Evolutionary conservation across 2,888 invertebrate species (phyloP), one percentile per base, ranked within the genome.

Genomic region (Margaritifera margaritifera): DNA sequence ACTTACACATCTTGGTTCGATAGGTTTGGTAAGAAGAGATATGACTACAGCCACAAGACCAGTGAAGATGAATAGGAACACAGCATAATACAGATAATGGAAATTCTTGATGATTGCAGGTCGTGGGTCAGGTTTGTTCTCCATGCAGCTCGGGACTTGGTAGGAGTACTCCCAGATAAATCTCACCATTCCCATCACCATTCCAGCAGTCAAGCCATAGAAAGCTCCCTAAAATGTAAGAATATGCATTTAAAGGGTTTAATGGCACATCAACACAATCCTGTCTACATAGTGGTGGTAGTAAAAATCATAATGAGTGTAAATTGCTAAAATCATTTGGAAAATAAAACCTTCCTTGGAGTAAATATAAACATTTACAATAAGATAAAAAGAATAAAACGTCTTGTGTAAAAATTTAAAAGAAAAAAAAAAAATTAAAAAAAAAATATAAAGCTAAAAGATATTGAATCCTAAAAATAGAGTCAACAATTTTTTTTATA

Each of bases 201-300:
- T 86, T 0, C 92, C 92, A 25, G 89, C 75, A 82, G 92, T 88
- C n/a, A 92, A 82, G 0, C 90, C 90, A 89, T 89, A 91, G 81
- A 92, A 92, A 0, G 92, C 92, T 5, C 92, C 92, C 92, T 92
- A 82, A n/a, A 80, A 79, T n/a, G 22, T 31, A 20, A 62, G 62
- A 56, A 11, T 15, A 42, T 42, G 42, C 42, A 42, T 15, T 1
- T 42, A 42, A 42, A 42, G 42, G 15, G 42, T 42, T 42, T 42
- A 42, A 15, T 42, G 42, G 15, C 42, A 42, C 15, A 42, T 15
- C 42, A 42, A 42, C 42, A 42, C 42, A 42, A 42, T 15, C 42
- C 2, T 2, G 15, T 2, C 42, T 42, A 42, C 15, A 42, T 42
- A 11, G 15, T 2, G 11, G 11, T 42, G 42, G 15, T 42, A 42